Evolutionary conservation across 2,113 vertebrate genomes (phyloP), one percentile per base, ranked within the genome.

Genomic region (Rana temporaria): DNA sequence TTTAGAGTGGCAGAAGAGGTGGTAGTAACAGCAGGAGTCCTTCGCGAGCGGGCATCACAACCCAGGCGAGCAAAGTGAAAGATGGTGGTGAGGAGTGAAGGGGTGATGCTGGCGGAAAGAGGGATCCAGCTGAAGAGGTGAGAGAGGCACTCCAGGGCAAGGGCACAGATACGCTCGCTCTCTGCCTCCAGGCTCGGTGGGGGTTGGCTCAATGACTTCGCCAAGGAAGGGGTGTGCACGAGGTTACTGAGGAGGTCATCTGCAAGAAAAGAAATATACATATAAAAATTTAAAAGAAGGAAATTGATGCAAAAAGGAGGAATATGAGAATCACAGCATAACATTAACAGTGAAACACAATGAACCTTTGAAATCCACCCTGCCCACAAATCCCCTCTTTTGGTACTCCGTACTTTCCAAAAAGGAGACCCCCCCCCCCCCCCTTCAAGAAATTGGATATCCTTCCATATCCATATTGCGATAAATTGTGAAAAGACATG

Each of bases 121-220:
- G 98, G 98, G 90, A 99, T 99, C 98, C 98, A 99, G 93, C 98
- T 99, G 92, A 99, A 99, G 85, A 99, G 96, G 89, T 99, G 98
- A 34, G 97, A 96, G 89, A 99, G 91, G 92, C 97, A 99, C 89
- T 99, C 98, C 91, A 99, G 89, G 0, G 96, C 96, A 84, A 98
- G 90, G 79, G 95, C 96, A 89, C 98, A 99, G 59, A 99, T 82
- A 85, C 96, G 95, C 73, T 97, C 95, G n/a, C 96, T 98, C 64
- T 99, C 98, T 0, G 87, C 89, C 77, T 98, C 97, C n/a, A 99
- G 91, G 60, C 94, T 88, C 55, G 95, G 96, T 87, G 98, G 96
- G 84, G 97, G 96, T 86, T 97, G 97, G 87, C 92, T 97, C 85
- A 98, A 85, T 48, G 96, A 88, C 85, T 98, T 98, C 85, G 95